Base-by-base conservation (phyloP, 2,797 vertebrate genomes). In the Denticeps clupeoides region DNA sequence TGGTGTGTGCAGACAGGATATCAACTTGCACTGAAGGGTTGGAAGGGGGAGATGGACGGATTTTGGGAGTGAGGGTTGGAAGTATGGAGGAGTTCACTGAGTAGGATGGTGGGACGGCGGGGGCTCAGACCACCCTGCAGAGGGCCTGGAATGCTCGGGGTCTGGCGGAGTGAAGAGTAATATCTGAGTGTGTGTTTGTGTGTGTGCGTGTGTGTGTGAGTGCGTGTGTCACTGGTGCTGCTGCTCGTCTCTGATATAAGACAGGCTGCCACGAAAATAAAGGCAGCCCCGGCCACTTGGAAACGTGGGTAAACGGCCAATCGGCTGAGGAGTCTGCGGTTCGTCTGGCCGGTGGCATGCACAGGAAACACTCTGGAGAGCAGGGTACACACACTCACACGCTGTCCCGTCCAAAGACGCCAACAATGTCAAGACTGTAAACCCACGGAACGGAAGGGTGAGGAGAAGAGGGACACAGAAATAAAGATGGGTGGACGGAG, bases 391-490 rank as follows among this genome's bases (percentile, higher is more conserved):
- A 10, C 27, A 29, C 27, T 29, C 27, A 25, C 6, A 25, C 10
- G 29, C n/a, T n/a, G n/a, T n/a, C n/a, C n/a, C n/a, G n/a, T n/a
- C n/a, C n/a, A n/a, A n/a, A n/a, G n/a, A n/a, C n/a, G n/a, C n/a
- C n/a, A n/a, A n/a, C n/a, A n/a, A n/a, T n/a, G n/a, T n/a, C n/a
- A n/a, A n/a, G n/a, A n/a, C n/a, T n/a, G n/a, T n/a, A n/a, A n/a
- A n/a, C n/a, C 73, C 71, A 69, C 66, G 42, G 22, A 42, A 21
- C 11, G 21, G 40, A 7, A 40, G 40, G 42, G 13, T 42, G 22
- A 12, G 25, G 21, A 31, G 22, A 29, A 13, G 27, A 13, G 28
- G 56, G 60, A 22, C 28, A 7, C 7, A 7, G 15, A 16, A 13
- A 32, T 32, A 35, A 6, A 35, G 8, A 35, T 32, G 27, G 22